Conservation (phyloP, 2,797 vertebrate species). For the Myotis daubentonii region DNA sequence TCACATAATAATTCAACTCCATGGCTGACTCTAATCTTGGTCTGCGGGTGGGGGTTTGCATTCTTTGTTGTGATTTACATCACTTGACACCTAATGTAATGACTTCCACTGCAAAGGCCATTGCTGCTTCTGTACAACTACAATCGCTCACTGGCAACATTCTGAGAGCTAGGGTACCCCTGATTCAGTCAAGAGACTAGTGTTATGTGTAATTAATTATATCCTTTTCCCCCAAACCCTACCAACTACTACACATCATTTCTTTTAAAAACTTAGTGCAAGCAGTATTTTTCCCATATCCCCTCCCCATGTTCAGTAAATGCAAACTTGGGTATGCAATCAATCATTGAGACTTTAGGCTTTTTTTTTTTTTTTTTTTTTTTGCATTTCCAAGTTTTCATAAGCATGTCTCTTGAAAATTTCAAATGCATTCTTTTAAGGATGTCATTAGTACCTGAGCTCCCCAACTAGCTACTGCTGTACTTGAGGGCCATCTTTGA, state of each 20-base stretch:
- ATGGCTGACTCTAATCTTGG: slow-evolving; percentile 82
- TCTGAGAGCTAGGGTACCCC: slow-evolving; percentile 81
- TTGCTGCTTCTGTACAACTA: slow-evolving; percentile 74
- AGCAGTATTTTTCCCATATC: slow-evolving; percentile 72
- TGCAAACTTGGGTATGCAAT: slow-evolving; percentile 74
- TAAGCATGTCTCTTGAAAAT: slow-evolving; percentile 75
- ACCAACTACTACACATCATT: slow-evolving; percentile 59
- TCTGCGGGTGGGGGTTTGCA: slow-evolving; percentile 81
- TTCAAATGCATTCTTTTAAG: slow-evolving; percentile 77
- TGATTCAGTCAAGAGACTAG: slow-evolving; percentile 85
- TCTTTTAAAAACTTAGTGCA: slow-evolving; percentile 83
- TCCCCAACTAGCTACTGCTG: slow-evolving; percentile 57
- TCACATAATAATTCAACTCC: slow-evolving; percentile 83
- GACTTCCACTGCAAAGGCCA: slow-evolving; percentile 82
- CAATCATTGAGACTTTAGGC: slow-evolving; percentile 75
- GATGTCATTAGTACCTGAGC: slow-evolving; percentile 80
- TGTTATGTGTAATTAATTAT: slow-evolving; percentile 86
- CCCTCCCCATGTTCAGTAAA: slow-evolving; percentile 76
- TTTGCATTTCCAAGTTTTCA: slow-evolving; percentile 71
- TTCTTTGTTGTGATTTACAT: slow-evolving; percentile 88
- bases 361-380: slow-evolving; percentile 71
- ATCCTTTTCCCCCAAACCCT: slow-evolving; percentile 48
- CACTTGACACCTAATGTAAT: slow-evolving; percentile 85
- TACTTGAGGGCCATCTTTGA: slow-evolving; percentile 54
- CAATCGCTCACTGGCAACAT: slow-evolving; percentile 84